These are phyloP conservation scores for Eumaeus atala DNA, from an alignment of 1,140 invertebrate genomes.

Conservation along the genomic window DNA sequence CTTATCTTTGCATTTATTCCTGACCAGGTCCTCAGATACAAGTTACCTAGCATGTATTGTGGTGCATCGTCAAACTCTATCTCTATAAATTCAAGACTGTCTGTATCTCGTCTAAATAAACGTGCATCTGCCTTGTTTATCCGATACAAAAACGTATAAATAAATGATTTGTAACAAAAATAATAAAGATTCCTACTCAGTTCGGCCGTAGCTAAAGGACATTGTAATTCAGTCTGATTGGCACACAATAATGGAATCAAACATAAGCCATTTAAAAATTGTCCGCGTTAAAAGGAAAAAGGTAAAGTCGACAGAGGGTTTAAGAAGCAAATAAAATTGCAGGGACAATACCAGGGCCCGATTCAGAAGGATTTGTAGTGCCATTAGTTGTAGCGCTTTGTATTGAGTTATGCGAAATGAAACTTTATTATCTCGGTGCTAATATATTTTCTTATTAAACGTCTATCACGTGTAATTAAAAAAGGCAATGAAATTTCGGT, in stretches of 20 bases:
- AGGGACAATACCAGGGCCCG: constrained; percentile 62
- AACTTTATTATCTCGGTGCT: constrained; percentile 21
- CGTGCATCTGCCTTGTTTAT: constrained; percentile 53
- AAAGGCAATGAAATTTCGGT: constrained; percentile 31
- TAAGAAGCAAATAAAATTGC: constrained; percentile 58
- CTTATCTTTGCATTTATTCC: too few relatives aligned
- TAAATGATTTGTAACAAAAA: constrained; percentile 64
- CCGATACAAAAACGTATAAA: constrained; percentile 54
- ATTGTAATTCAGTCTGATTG: constrained; percentile 72
- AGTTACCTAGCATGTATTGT: too few relatives aligned
- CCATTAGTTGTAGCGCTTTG: constrained; percentile 51
- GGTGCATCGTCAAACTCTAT: background rate
- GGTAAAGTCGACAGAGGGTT: constrained; percentile 44
- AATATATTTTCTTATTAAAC: constrained; percentile 13
- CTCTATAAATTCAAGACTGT: background rate
- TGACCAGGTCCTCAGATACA: too few relatives aligned
- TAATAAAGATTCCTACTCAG: constrained; percentile 58
- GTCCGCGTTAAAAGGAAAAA: constrained; percentile 66
- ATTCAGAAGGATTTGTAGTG: constrained; percentile 62
- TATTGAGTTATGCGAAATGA: constrained; percentile 23
- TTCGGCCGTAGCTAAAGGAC: constrained; percentile 63
- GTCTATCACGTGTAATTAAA: constrained; percentile 25
- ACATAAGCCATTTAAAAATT: constrained; percentile 72
- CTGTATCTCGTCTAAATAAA: constrained; percentile 52
- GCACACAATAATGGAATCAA: constrained; percentile 74